These are phyloP conservation scores for Drosophila paranaensis DNA, from an alignment of 2,888 invertebrate species.

Conservation along the genomic window DNA sequence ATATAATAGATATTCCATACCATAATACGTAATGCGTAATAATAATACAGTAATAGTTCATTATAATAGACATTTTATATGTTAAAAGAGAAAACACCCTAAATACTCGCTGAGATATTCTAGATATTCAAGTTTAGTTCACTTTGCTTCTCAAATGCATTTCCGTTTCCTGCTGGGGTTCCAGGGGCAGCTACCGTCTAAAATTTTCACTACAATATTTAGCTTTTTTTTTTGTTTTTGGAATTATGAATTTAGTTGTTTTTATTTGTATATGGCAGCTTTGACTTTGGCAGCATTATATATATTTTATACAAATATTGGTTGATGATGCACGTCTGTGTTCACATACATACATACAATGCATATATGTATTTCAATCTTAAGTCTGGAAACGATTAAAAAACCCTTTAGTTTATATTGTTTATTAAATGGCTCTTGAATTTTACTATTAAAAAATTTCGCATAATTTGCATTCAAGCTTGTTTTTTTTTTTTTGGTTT, in stretches of 20 bases:
- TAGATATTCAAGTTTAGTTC: conserved; percentile 23
- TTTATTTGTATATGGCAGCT: conserved; percentile 54
- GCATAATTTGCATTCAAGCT: conserved; percentile 54
- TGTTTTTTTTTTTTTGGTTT: conserved; percentile 4
- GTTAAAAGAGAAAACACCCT: conserved; percentile 53
- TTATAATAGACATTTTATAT: conserved; percentile 60
- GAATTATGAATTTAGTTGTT: conserved; percentile 30
- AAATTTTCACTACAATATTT: conserved; percentile 56
- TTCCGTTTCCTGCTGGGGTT: conserved; percentile 1
- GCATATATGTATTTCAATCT: conserved; percentile 21
- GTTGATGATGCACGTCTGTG: conserved; percentile 39
- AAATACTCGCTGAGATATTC: conserved; percentile 33
- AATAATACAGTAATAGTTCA: conserved; percentile 60
- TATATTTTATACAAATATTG: conserved; percentile 35
- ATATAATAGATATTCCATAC: conserved; percentile 72
- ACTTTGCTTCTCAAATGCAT: conserved; percentile 9
- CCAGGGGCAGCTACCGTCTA: conserved; percentile 43
- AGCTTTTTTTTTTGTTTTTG: conserved; percentile 8
- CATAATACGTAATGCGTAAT: conserved; percentile 55
- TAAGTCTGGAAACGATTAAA: conserved; percentile 54
- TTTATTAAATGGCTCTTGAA: conserved; percentile 70
- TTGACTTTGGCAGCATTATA: conserved; percentile 68
- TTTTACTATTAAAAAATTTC: conserved; percentile 77
- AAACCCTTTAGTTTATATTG: conserved; percentile 41
- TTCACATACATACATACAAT: conserved; percentile 18